Base-by-base conservation (phyloP, 2,113 vertebrate species). In the Etheostoma spectabile region DNA sequence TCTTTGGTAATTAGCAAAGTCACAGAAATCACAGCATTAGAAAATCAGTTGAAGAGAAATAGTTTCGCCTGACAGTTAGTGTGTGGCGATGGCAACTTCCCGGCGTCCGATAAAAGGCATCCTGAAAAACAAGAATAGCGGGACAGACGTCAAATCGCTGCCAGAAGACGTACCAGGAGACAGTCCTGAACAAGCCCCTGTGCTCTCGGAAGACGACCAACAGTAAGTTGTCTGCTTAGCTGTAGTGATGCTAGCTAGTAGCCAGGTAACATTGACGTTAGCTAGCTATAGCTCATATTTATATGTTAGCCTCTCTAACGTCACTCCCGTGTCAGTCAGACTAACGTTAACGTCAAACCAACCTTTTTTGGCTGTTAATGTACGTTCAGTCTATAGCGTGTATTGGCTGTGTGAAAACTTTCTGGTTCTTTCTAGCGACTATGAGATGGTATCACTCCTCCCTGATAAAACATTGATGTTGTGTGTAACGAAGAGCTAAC, bases 61-160 rank as follows among this genome's bases (percentile, higher is more conserved):
- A 77, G 67, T 64, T n/a, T 52, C 70, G 70, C 18, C 66, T 80
- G 88, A 77, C 74, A 77, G 86, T 42, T 76, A 86, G 80, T 77
- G 84, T 83, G 86, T 83, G 93, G 93, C 93, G 89, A 96, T 96
- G 95, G 95, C 95, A 93, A 92, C 95, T 89, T 93, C 91, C 65
- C 93, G 94, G 74, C 93, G 94, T 73, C 95, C 94, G 82, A 95
- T 96, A 63, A 96, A 95, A 94, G 95, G 95, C 64, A 96, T 96
- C 75, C 78, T 96, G 64, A 96, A 96, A 85, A 95, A 96, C 91
- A 96, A 95, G 88, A 92, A 77, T 90, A 88, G 85, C 82, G 90
- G 78, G 49, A 53, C 85, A 19, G 83, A 74, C 59, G 81, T 91
- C 49, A 90, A 91, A 80, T 77, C 88, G 6, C 67, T 83, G 62